Conservation (phyloP, 2,888 invertebrate species). For the Eupsilia transversa region DNA sequence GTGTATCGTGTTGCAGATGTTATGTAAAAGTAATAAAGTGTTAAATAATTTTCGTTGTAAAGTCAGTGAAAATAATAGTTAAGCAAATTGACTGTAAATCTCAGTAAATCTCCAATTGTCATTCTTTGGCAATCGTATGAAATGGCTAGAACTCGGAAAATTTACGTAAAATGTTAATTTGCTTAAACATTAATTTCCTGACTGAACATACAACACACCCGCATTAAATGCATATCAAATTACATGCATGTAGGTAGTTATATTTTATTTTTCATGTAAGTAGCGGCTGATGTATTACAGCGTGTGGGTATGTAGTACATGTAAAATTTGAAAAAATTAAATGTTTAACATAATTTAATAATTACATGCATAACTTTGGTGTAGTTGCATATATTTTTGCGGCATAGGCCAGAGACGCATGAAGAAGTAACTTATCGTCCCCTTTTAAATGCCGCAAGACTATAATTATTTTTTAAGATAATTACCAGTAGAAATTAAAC, state of each 20-base stretch:
- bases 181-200: neutral
- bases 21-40: neutral
- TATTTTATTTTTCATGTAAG: neutral
- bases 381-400: conserved; percentile 6
- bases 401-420: conserved; percentile 17
- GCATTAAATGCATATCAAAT: neutral
- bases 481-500: conserved; percentile 5
- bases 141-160: neutral
- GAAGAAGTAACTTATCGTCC: conserved; percentile 3
- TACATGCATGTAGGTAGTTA: neutral
- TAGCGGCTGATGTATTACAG: too few relatives aligned
- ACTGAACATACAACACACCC: neutral
- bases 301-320: neutral
- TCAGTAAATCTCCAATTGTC: neutral
- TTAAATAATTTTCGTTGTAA: neutral
- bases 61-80: neutral
- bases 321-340: conserved; percentile 3
- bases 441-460: conserved; percentile 9
- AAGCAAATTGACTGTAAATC: too few relatives aligned
- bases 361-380: conserved; percentile 4
- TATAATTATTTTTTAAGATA: conserved; percentile 12
- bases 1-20: neutral
- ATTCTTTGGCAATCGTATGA: neutral
- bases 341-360: conserved; percentile 12
- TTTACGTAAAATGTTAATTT: neutral